phyloP scores from a whole-genome alignment of 2,113 vertebrate genomes.

The Prionailurus viverrinus region DNA sequence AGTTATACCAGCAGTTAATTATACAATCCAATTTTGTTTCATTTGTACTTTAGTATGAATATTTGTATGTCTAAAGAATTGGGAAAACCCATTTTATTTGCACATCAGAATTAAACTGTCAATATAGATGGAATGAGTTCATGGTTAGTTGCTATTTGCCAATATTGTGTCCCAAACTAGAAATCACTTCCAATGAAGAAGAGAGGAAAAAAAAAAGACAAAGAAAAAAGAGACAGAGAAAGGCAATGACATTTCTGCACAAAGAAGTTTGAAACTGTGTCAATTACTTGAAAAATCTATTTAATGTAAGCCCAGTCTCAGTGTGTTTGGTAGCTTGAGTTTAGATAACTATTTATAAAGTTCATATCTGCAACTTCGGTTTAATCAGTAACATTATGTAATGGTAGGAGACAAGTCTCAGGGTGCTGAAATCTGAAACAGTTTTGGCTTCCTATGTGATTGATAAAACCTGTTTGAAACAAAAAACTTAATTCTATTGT shows the following conservation, averaged over 20 bases:
- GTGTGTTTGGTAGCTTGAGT: not conserved
- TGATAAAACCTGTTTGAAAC: constrained; percentile 60
- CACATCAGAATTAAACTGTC: not conserved
- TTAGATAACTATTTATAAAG: not conserved
- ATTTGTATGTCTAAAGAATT: not conserved
- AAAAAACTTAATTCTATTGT: constrained; percentile 56
- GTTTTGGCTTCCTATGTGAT: constrained; percentile 37
- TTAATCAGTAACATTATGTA: constrained; percentile 23
- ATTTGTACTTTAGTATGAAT: not conserved
- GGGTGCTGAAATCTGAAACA: constrained; percentile 27
- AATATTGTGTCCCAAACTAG: not conserved
- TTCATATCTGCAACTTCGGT: not conserved
- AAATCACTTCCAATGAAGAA: not conserved
- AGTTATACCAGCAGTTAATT: not conserved
- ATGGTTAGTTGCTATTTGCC: not conserved
- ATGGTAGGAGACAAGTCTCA: not conserved
- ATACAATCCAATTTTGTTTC: not conserved
- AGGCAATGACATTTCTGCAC: not conserved
- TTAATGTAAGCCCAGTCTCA: not conserved
- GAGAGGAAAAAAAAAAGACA: fast-evolving
- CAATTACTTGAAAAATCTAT: constrained; percentile 31
- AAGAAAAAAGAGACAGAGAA: not conserved
- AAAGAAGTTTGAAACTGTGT: constrained; percentile 16
- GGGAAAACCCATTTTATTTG: not conserved
- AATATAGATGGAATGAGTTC: not conserved